Evolutionary conservation across 2,888 invertebrate species (phyloP).

Genomic region (Lasioglossum marginatum): DNA sequence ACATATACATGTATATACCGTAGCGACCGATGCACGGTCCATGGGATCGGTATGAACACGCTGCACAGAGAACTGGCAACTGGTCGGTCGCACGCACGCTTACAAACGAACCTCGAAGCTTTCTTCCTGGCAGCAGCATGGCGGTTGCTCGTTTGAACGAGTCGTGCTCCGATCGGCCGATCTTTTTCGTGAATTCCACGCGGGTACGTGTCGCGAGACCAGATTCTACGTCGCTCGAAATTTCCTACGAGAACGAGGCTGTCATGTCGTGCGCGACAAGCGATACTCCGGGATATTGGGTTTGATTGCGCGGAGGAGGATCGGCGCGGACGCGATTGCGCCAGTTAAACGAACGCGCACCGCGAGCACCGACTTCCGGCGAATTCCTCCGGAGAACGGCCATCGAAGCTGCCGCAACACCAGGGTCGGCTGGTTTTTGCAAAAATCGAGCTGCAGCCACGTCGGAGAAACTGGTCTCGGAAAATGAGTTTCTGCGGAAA

Average conservation of each 20-base stretch:
- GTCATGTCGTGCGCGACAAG: not conserved
- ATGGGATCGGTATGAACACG: not conserved
- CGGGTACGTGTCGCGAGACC: conserved; percentile 26
- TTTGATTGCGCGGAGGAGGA: not conserved
- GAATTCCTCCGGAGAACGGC: conserved; percentile 14
- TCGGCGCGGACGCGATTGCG: not conserved
- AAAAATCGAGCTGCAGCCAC: not conserved
- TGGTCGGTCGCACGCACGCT: conserved; percentile 20
- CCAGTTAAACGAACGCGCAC: not conserved
- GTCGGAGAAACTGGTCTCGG: not conserved
- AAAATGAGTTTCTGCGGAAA: not conserved
- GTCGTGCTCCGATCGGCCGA: conserved; percentile 77
- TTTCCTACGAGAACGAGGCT: conserved; percentile 69
- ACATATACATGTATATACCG: not conserved
- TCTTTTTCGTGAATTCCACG: conserved; percentile 77
- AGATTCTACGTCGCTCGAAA: conserved; percentile 70
- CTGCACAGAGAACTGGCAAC: not conserved
- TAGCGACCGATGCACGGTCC: not conserved
- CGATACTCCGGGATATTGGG: not conserved
- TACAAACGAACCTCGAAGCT: conserved; percentile 40
- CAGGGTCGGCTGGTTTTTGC: not conserved
- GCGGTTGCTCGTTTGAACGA: conserved; percentile 71
- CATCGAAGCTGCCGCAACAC: not conserved
- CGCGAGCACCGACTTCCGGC: not conserved
- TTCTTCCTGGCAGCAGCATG: conserved; percentile 20